Evolutionary conservation across 2,888 invertebrate genomes (phyloP).

Genomic region (Trachelus troglodyta): DNA sequence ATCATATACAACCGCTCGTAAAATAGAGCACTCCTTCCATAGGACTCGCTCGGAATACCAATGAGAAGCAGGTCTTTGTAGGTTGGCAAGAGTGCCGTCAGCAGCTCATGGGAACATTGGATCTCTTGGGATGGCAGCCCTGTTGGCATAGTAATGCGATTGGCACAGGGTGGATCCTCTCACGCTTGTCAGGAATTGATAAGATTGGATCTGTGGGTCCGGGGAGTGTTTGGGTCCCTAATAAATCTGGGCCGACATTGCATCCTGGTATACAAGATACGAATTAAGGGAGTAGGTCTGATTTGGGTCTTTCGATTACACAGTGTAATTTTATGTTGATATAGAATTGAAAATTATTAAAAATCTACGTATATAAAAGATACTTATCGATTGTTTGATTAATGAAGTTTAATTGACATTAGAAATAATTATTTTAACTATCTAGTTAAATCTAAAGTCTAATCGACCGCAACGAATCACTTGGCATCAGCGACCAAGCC

Average conservation of each 20-base stretch:
- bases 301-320: not conserved
- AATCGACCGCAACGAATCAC: too few relatives aligned
- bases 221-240: not conserved
- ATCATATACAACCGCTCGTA: constrained; percentile 55
- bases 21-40: constrained; percentile 51
- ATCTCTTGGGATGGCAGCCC: constrained; percentile 16
- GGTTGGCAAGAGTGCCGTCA: constrained; percentile 35
- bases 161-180: not conserved
- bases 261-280: not conserved
- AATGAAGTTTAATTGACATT: not conserved
- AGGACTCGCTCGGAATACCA: constrained; percentile 48
- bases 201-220: constrained; percentile 35
- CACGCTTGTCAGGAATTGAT: constrained; percentile 26
- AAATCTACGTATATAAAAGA: too few relatives aligned
- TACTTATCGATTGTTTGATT: not conserved
- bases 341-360: not conserved
- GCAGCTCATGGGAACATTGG: constrained; percentile 45
- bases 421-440: not conserved
- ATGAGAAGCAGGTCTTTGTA: constrained; percentile 47
- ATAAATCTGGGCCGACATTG: not conserved
- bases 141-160: constrained; percentile 19
- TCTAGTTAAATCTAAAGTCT: not conserved
- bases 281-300: not conserved
- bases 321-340: not conserved
- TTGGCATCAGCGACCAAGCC: too few relatives aligned